Percentiles rank a stretch among this genome's conserved stretches.
These are phyloP conservation scores for Hippasteria phrygiana DNA, from an alignment of 53 echinoderm and acorn worm species.

Conservation along the genomic window DNA sequence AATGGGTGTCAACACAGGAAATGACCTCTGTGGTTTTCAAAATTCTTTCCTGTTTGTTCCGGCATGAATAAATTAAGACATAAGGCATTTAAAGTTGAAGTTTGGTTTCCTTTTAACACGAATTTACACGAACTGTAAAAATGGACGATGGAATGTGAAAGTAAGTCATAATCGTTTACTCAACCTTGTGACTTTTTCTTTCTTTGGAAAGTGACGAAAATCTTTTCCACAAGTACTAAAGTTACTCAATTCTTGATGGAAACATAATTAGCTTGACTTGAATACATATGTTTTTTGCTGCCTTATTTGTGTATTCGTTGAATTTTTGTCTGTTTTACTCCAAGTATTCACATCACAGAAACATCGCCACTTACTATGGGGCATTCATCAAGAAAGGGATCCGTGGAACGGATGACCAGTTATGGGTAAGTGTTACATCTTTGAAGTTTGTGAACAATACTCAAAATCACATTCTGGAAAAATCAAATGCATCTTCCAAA, in stretches of 20 bases:
- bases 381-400: conserved; percentile 99
- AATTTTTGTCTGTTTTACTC: not conserved
- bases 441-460: not conserved
- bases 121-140: not conserved
- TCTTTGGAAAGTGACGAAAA: too few relatives aligned
- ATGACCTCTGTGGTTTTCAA: not conserved
- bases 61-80: not conserved
- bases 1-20: conserved; percentile 43
- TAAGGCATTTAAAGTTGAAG: too few relatives aligned
- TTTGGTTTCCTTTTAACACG: not conserved
- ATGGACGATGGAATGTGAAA: too few relatives aligned
- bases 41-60: conserved; percentile 21
- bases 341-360: conserved; percentile 98
- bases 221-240: too few relatives aligned
- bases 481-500: too few relatives aligned
- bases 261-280: too few relatives aligned
- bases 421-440: conserved; percentile 79
- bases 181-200: too few relatives aligned
- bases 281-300: too few relatives aligned
- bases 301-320: not conserved
- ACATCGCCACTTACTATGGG: conserved; percentile 99
- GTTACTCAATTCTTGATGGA: too few relatives aligned
- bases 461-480: not conserved
- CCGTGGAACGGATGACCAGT: conserved; percentile 91
- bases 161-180: too few relatives aligned